Percentiles rank a stretch among this genome's conserved stretches.
phyloP scores from a whole-genome alignment of 2,797 vertebrate species.

The Lepus oiostolus region DNA sequence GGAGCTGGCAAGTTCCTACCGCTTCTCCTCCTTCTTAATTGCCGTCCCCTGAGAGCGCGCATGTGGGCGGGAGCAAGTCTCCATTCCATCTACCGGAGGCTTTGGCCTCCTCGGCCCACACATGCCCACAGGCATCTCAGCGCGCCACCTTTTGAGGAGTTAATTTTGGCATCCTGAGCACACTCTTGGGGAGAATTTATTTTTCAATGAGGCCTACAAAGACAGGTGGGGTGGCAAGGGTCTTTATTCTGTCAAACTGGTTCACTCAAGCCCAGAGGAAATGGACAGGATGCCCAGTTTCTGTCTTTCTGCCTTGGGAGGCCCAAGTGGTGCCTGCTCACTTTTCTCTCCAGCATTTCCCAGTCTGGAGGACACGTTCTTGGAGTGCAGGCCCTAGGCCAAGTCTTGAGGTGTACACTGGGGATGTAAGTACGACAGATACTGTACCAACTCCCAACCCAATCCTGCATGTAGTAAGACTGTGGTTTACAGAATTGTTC shows the following conservation, averaged over 20 bases:
- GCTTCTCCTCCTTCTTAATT: slow-evolving; percentile 36
- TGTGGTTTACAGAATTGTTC: background rate
- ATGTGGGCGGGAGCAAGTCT: background rate
- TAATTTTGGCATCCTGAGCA: slow-evolving; percentile 20
- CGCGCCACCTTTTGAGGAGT: background rate
- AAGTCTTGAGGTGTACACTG: background rate
- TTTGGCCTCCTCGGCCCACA: slow-evolving; percentile 49
- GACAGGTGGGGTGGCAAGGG: background rate
- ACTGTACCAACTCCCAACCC: background rate
- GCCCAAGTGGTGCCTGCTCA: background rate
- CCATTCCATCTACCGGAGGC: background rate
- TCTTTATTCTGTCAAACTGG: background rate
- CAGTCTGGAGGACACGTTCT: background rate
- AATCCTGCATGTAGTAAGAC: background rate
- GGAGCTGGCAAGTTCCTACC: background rate
- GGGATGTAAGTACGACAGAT: background rate
- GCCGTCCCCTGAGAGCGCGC: background rate
- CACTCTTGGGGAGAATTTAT: background rate
- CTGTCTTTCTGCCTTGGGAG: slow-evolving; percentile 5
- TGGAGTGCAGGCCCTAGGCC: background rate
- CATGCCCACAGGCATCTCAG: background rate
- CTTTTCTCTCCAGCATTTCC: background rate
- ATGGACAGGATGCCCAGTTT: background rate
- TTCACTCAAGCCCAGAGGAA: background rate
- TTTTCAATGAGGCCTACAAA: slow-evolving; percentile 25